Evolutionary conservation across 2,888 invertebrate genomes (phyloP), one percentile per base, ranked within the genome.

Genomic region (Epistrophe eligans): DNA sequence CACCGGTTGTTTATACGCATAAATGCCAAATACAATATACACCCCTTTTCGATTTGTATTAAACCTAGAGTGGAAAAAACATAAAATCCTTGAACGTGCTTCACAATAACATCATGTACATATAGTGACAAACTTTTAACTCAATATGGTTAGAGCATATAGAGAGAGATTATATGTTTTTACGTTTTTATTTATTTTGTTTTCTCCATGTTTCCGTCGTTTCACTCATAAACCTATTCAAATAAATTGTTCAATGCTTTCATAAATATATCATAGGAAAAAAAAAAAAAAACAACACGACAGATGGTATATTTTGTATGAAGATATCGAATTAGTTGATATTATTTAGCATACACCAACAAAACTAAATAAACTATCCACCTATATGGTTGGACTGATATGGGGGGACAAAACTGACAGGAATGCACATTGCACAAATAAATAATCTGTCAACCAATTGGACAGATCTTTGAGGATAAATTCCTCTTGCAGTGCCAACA

Each of bases 401-500:
- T 1, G 24, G 24, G 24, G 35, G 9, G 19, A 40, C 28, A 7
- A 24, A 24, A n/a, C 32, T 0, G 1, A 57, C 5, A 10, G n/a
- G n/a, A n/a, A 40, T 40, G 43, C 43, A 79, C 48, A 48, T 45
- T 60, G 24, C 0, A 62, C 17, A 66, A 19, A 52, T 9, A 70
- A 77, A 52, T 17, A 55, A 38, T 43, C 32, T 60, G 66, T 67
- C 80, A 74, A 73, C 66, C 40, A 73, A 80, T 50, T 19, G 58
- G 67, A 76, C 62, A 76, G 55, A 81, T 76, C 17, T 74, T 74
- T 70, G 70, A 70, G 19, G 50, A 55, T 62, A 32, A 76, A 81
- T 74, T 60, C 52, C 43, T 52, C n/a, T 40, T 19, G 35, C 35
- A 28, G 70, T 40, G 40, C 55, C 17, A 48, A 40, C 24, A 28